phyloP scores from a whole-genome alignment of 2,113 vertebrate genomes.

The Trematocara macrostoma region DNA sequence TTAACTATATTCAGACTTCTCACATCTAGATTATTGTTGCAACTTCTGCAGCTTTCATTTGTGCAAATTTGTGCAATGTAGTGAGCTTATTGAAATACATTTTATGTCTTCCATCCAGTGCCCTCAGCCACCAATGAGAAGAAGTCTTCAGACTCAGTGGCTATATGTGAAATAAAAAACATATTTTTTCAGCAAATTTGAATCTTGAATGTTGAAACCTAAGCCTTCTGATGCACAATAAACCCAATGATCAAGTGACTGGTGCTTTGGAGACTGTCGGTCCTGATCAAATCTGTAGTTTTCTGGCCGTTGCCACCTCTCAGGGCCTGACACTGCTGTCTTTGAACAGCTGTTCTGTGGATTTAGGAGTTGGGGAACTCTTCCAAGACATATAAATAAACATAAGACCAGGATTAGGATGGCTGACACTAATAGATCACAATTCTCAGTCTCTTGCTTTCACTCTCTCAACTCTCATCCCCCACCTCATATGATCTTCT shows the following conservation, averaged over 20 bases:
- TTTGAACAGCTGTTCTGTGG: slow-evolving; percentile 66
- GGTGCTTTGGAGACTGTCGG: background rate
- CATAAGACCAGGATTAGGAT: slow-evolving; percentile 12
- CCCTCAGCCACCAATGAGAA: background rate
- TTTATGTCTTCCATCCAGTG: background rate
- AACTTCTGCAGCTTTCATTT: background rate
- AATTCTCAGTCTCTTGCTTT: background rate
- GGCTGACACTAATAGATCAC: background rate
- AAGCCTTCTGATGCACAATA: background rate
- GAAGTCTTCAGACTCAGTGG: background rate
- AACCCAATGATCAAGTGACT: background rate
- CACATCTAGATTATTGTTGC: background rate
- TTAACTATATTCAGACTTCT: background rate
- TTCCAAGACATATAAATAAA: slow-evolving; percentile 68
- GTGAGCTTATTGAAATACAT: background rate
- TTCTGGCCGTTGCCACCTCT: background rate
- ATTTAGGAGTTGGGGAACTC: slow-evolving; percentile 56
- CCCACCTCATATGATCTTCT: background rate
- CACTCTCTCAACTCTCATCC: background rate
- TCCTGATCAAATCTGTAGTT: background rate
- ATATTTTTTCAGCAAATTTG: background rate
- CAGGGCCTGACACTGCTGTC: background rate
- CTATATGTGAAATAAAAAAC: background rate
- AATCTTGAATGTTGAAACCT: background rate
- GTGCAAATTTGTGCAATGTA: background rate